Evolutionary conservation across 2,113 vertebrate species (phyloP).

Genomic region (Redunca redunca): DNA sequence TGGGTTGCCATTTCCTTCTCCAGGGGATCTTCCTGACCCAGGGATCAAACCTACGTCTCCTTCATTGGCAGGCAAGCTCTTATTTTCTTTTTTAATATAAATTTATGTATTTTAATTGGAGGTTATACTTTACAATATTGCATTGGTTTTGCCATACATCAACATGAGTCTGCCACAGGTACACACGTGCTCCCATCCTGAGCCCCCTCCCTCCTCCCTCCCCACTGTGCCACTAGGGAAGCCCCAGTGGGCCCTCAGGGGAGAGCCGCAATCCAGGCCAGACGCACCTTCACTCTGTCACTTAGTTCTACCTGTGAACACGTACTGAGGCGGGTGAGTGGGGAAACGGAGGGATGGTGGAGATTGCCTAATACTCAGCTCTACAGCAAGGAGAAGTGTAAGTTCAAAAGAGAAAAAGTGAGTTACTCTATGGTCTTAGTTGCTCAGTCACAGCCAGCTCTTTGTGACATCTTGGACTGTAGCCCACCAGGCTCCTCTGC

Average conservation of each 20-base stretch:
- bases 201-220: no score
- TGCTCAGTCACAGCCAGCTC: neutral
- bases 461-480: neutral
- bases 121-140: no score
- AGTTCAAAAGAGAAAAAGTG: neutral
- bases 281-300: fast-evolving
- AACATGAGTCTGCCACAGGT: no score
- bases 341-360: neutral
- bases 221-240: neutral
- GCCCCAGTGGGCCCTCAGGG: neutral
- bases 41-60: neutral
- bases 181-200: no score
- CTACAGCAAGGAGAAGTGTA: neutral
- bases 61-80: neutral
- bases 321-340: neutral
- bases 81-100: no score
- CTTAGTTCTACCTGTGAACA: neutral
- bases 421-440: neutral
- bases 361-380: neutral
- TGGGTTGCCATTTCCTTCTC: neutral
- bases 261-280: neutral
- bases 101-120: no score
- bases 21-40: neutral
- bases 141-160: no score
- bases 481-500: neutral